Base-by-base conservation (phyloP, 2,888 invertebrate genomes). In the Trichopoda pennipes region DNA sequence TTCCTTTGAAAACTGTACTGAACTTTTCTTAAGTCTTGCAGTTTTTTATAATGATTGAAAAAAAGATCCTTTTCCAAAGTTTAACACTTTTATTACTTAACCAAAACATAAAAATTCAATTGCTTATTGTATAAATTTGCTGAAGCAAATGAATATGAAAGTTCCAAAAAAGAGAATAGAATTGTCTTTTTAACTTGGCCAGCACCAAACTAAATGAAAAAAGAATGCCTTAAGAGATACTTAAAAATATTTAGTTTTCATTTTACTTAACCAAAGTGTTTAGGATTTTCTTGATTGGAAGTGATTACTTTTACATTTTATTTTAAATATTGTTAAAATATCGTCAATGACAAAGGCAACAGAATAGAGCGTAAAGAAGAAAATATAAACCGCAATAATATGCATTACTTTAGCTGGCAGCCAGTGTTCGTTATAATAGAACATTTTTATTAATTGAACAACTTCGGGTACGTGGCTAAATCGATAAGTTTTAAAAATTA, bases 81-180 rank as follows among this genome's bases (percentile, higher is more conserved):
- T 16, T 70, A 60, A 47, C 38, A 58, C 1, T 58, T 75, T 70
- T 60, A 70, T 64, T 56, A 80, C 75, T 70, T 70, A 42, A 56
- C 38, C 75, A 80, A 64, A 69, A 51, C 56, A 58, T 80, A 69
- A 80, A 69, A 75, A 60, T 64, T 75, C 56, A 75, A 80, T 80
- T 75, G 69, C 51, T 35, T 69, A 32, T 56, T 63, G 69, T 63
- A 69, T 32, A 74, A 58, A 19, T 17, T 51, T 44, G 32, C 61
- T 12, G 32, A 47, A 61, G 55, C 21, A 63, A 80, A 53, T 17
- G 47, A 58, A 23, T n/a, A n/a, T n/a, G n/a, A 47, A 58, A 23
- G 21, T 19, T 19, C 38, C 1, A 16, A 58, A 58, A 61, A 55
- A 19, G 14, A 44, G 23, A 72, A 56, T 38, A 38, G 19, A 51